Conservation (phyloP, 2,797 vertebrate species). For the Capromys pilorides region DNA sequence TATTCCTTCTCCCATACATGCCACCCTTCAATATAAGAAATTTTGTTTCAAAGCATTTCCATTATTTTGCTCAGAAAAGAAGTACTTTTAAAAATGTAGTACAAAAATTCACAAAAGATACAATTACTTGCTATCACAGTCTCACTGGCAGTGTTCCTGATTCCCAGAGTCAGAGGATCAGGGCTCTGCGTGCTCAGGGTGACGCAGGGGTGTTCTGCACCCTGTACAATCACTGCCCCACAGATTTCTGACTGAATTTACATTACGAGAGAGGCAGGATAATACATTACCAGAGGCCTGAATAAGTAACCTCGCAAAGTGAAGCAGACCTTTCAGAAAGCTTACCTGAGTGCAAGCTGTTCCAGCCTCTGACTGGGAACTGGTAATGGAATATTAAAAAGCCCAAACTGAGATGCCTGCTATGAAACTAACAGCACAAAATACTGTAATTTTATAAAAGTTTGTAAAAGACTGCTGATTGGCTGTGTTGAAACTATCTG, state of each 20-base stretch:
- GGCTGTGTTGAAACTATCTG: conserved; percentile 67
- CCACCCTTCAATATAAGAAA: conserved; percentile 25
- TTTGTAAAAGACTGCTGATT: conserved; percentile 75
- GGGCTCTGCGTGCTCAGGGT: conserved; percentile 45
- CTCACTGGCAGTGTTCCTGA: conserved; percentile 24
- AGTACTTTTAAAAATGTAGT: conserved; percentile 31
- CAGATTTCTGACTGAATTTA: conserved; percentile 66
- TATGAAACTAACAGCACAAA: conserved; percentile 80
- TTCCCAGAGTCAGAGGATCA: conserved; percentile 41
- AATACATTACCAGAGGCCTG: conserved; percentile 67
- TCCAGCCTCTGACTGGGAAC: conserved; percentile 64
- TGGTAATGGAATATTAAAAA: conserved; percentile 82
- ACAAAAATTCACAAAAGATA: conserved; percentile 73
- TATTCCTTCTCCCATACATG: conserved; percentile 11
- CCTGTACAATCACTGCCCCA: conserved; percentile 68
- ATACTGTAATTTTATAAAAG: conserved; percentile 79
- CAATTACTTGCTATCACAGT: conserved; percentile 74
- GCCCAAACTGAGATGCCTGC: conserved; percentile 76
- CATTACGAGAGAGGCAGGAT: conserved; percentile 63
- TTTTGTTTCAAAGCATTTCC: conserved; percentile 68
- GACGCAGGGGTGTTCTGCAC: not conserved
- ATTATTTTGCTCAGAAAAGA: conserved; percentile 61
- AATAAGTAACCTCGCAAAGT: conserved; percentile 73
- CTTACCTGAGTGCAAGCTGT: conserved; percentile 74
- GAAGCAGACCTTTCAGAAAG: conserved; percentile 72